Evolutionary conservation across 2,797 vertebrate species (phyloP).

Genomic region (Neostethus bicornis): DNA sequence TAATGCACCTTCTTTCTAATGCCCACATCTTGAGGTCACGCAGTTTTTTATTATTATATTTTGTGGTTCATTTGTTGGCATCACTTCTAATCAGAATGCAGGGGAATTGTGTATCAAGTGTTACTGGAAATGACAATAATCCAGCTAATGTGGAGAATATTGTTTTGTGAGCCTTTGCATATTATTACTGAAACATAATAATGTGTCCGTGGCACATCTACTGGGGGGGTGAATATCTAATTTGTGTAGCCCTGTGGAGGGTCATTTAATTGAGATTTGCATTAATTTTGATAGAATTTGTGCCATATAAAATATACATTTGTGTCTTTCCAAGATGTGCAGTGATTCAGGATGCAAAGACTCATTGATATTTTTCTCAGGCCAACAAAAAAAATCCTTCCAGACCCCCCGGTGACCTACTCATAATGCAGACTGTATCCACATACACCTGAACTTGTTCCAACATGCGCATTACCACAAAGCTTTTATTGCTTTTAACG

Average conservation of each 20-base stretch:
- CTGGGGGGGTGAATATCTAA: constrained; percentile 12
- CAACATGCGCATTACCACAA: constrained; percentile 2
- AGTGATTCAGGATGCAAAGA: constrained; percentile 14
- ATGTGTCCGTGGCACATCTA: constrained; percentile 19
- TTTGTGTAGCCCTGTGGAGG: not conserved
- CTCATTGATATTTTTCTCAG: constrained; percentile 61
- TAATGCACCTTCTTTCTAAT: constrained; percentile 28
- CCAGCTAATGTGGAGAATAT: constrained; percentile 15
- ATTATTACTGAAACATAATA: constrained; percentile 11
- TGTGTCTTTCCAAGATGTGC: constrained; percentile 28
- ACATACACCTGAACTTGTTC: constrained; percentile 15
- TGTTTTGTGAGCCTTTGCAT: constrained; percentile 14
- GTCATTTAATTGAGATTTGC: constrained; percentile 18
- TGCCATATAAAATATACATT: constrained; percentile 37
- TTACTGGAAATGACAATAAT: constrained; percentile 25
- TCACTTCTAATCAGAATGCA: constrained; percentile 21
- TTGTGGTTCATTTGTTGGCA: constrained; percentile 33
- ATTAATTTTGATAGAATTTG: constrained; percentile 17
- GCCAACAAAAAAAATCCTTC: constrained; percentile 35
- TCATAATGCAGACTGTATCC: constrained; percentile 30
- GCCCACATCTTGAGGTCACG: constrained; percentile 24
- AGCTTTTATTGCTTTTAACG: constrained; percentile 45
- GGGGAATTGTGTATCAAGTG: constrained; percentile 21
- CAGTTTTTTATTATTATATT: constrained; percentile 21
- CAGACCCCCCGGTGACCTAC: constrained; percentile 34